Evolutionary conservation across 2,888 invertebrate species (phyloP), one percentile per base, ranked within the genome.

Genomic region (Eupithecia vulgata): DNA sequence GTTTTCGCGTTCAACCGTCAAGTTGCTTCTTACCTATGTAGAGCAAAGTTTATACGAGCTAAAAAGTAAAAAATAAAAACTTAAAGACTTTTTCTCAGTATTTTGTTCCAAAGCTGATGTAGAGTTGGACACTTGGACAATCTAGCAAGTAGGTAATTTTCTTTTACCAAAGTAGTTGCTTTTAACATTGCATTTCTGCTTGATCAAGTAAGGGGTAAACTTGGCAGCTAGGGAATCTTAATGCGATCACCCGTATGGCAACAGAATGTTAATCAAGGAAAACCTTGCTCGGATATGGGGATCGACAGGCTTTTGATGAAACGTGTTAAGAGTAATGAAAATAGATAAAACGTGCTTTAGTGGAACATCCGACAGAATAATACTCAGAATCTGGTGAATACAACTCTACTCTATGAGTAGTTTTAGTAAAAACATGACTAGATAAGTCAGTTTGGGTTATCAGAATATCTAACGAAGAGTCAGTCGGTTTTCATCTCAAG

Each of bases 181-280:
- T 72, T 59, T 65, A 37, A 69, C 72, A 71, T 75, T 61, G 40
- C 57, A 42, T 72, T 74, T 75, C 70, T 73, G 35, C 64, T 69
- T 71, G 68, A 25, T 67, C 69, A 62, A 62, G 45, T 76, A 72
- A 68, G 79, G 75, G 67, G 69, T 77, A 66, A 71, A 72, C 69
- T 71, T 70, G 66, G 59, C 73, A 67, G 65, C 72, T 69, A 57
- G 59, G 69, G 76, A 73, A 72, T 76, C 75, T 71, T 68, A 70
- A 73, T 65, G 67, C 65, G 66, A 52, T 70, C 73, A 64, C 68
- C 68, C 67, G 70, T 70, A 77, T 71, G 59, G 74, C 70, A 52
- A 62, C 67, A 74, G 77, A 74, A 71, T 76, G 72, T 70, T 79
- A 79, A 78, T 78, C 74, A 71, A 67, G 48, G 71, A 77, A 76